Percentiles rank a stretch among this genome's conserved stretches.
Conservation (phyloP, 1,140 invertebrate species). For the Hyles euphorbiae region DNA sequence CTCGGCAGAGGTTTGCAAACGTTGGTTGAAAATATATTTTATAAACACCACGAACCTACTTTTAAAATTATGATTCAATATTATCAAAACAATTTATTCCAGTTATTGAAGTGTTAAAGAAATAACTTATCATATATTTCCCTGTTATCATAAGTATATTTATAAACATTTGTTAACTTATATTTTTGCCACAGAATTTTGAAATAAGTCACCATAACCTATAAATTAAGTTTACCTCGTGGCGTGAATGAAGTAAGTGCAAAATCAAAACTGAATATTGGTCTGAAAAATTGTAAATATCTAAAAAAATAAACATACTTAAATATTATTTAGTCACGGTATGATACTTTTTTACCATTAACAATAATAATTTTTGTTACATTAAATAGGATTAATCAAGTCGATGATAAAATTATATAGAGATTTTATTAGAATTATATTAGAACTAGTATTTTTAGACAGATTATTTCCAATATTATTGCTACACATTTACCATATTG, state of each 20-base stretch:
- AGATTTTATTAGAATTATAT: no score
- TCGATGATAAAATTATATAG: no score
- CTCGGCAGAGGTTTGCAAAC: conserved; percentile 29
- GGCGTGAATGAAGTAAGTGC: background rate
- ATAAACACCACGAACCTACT: background rate
- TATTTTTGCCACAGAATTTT: background rate
- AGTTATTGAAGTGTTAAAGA: background rate
- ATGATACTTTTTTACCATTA: no score
- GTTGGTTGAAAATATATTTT: background rate
- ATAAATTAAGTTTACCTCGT: background rate
- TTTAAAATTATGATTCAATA: background rate
- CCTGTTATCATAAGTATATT: background rate
- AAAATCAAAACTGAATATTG: no score
- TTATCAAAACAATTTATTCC: background rate
- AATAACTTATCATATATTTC: background rate
- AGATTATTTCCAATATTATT: no score
- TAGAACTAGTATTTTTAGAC: no score
- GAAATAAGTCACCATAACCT: background rate
- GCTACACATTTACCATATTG: no score
- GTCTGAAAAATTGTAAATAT: no score
- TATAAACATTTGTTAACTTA: background rate
- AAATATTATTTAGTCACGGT: no score
- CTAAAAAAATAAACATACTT: no score
- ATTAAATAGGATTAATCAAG: no score
- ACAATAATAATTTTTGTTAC: no score